Evolutionary conservation across 2,888 invertebrate genomes (phyloP).

Genomic region (Sthenelais limicola): DNA sequence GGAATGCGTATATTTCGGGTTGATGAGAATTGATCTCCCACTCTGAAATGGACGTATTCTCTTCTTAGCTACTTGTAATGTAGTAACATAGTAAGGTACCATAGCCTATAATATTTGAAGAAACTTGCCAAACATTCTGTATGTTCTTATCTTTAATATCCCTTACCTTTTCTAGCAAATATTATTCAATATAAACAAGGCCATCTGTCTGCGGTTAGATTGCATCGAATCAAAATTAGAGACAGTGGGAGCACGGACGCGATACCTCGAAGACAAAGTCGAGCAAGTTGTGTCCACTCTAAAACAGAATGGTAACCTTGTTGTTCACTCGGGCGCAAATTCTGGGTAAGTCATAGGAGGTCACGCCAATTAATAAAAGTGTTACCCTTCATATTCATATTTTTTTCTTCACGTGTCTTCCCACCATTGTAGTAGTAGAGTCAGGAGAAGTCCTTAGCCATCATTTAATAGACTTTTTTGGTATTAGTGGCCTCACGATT

Average conservation of each 20-base stretch:
- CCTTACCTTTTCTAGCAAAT: slow-evolving; percentile 63
- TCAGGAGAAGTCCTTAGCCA: no score
- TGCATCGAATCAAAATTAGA: slow-evolving; percentile 65
- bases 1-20: neutral
- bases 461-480: no score
- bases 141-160: neutral
- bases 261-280: slow-evolving; percentile 69
- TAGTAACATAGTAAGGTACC: no score
- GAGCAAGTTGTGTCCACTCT: slow-evolving; percentile 52
- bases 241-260: slow-evolving; percentile 55
- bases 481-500: no score
- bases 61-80: no score
- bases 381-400: neutral
- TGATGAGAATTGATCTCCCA: no score
- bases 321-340: slow-evolving; percentile 54
- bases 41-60: no score
- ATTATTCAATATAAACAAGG: slow-evolving; percentile 69
- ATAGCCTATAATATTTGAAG: no score
- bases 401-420: no score
- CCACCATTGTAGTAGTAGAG: no score
- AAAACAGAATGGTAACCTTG: slow-evolving; percentile 18
- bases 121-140: no score
- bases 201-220: slow-evolving; percentile 68
- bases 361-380: neutral
- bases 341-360: neutral